These are phyloP conservation scores for Cyrtorhinus lividipennis DNA, from an alignment of 1,140 invertebrate species.

Conservation along the genomic window DNA sequence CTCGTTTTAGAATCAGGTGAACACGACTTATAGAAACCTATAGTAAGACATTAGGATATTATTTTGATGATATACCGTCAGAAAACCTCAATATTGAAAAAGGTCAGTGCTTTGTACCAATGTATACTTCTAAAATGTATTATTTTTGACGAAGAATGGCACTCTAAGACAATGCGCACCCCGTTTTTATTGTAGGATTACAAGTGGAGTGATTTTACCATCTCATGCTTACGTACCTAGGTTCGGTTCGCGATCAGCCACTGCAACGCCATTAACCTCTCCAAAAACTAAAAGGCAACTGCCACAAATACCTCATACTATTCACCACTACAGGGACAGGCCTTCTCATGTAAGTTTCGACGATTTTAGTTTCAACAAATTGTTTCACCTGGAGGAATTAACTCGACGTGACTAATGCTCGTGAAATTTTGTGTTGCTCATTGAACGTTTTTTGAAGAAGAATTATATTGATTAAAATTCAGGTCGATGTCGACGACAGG, in stretches of 20 bases:
- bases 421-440: no score
- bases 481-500: constrained; percentile 1
- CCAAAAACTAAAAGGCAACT: constrained; percentile 83
- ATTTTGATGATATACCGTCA: no score
- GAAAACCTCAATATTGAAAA: background rate
- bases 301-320: constrained; percentile 60
- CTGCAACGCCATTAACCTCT: constrained; percentile 83
- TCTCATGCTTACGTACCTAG: constrained; percentile 28
- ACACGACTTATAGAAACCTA: no score
- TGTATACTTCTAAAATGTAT: background rate
- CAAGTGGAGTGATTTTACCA: constrained; percentile 12
- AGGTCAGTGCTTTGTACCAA: background rate
- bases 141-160: background rate
- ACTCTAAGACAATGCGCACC: constrained; percentile 5
- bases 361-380: background rate
- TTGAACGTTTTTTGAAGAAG: no score
- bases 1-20: no score
- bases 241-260: constrained; percentile 45
- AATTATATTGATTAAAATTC: no score
- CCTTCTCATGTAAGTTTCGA: constrained; percentile 23
- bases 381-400: no score
- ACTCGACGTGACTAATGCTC: no score
- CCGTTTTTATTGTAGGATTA: constrained; percentile 9
- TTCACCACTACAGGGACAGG: constrained; percentile 25
- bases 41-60: no score